Evolutionary conservation across 30 jellyfish, hydroid and myxozoan genomes (phyloP).

Genomic region (Cassiopea xamachana): DNA sequence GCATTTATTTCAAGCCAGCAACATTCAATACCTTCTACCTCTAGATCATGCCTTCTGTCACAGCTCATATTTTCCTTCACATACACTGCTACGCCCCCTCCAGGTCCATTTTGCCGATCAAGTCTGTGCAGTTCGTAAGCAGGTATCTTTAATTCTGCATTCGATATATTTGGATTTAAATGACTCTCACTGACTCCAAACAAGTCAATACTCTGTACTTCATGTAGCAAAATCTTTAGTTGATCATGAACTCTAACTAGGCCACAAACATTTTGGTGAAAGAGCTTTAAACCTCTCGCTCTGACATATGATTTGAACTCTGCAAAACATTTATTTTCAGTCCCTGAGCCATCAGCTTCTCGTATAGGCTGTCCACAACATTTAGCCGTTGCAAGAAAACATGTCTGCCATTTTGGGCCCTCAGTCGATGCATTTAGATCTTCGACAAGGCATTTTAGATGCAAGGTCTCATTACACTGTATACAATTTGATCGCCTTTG

Average conservation of each 20-base stretch:
- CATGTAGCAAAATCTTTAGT: slow-evolving; percentile 67
- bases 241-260: slow-evolving; percentile 72
- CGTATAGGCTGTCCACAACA: slow-evolving; percentile 53
- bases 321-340: slow-evolving; percentile 56
- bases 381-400: slow-evolving; percentile 48
- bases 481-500: slow-evolving; percentile 50
- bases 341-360: slow-evolving; percentile 50
- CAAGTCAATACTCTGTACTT: slow-evolving; percentile 56
- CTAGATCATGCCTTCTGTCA: slow-evolving; percentile 72
- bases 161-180: slow-evolving; percentile 49
- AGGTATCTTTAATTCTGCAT: slow-evolving; percentile 64
- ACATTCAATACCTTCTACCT: slow-evolving; percentile 69
- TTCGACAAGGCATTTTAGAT: slow-evolving; percentile 62
- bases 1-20: slow-evolving; percentile 64
- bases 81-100: slow-evolving; percentile 77
- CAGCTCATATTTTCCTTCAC: slow-evolving; percentile 51
- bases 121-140: slow-evolving; percentile 64
- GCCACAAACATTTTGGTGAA: no score
- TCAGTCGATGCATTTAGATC: slow-evolving; percentile 55
- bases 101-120: slow-evolving; percentile 63
- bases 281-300: slow-evolving; percentile 59
- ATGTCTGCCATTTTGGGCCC: slow-evolving; percentile 70
- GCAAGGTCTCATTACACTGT: slow-evolving; percentile 51
- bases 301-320: slow-evolving; percentile 57
- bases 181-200: slow-evolving; percentile 68